Evolutionary conservation across 2,113 vertebrate genomes (phyloP).

Genomic region (Rostratula benghalensis): DNA sequence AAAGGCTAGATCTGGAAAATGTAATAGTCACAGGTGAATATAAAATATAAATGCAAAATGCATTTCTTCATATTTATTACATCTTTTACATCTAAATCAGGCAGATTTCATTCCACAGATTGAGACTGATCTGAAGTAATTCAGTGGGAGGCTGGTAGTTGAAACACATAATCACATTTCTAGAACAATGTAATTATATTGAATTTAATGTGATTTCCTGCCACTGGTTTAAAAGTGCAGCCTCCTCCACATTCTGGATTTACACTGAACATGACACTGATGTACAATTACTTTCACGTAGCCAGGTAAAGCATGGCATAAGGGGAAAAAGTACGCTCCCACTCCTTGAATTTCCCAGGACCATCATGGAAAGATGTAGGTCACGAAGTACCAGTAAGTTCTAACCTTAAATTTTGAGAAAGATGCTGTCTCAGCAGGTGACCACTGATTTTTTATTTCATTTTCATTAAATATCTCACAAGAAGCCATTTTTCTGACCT

Average conservation of each 20-base stretch:
- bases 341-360: background rate
- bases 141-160: conserved; percentile 48
- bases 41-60: conserved; percentile 60
- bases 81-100: conserved; percentile 61
- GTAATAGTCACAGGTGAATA: conserved; percentile 7
- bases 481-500: background rate
- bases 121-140: conserved; percentile 63
- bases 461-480: background rate
- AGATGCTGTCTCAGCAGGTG: background rate
- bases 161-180: conserved; percentile 63
- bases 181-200: conserved; percentile 56
- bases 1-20: background rate
- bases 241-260: conserved; percentile 52
- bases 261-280: conserved; percentile 26
- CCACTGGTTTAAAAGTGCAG: conserved; percentile 37
- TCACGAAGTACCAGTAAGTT: background rate
- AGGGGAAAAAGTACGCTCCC: background rate
- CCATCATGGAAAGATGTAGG: background rate
- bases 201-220: conserved; percentile 59
- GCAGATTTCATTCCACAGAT: conserved; percentile 55
- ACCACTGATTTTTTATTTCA: background rate
- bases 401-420: background rate
- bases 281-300: background rate
- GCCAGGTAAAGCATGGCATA: background rate
- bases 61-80: conserved; percentile 56